Evolutionary conservation across 2,797 vertebrate genomes (phyloP).

Genomic region (Coccyzus lansbergi): DNA sequence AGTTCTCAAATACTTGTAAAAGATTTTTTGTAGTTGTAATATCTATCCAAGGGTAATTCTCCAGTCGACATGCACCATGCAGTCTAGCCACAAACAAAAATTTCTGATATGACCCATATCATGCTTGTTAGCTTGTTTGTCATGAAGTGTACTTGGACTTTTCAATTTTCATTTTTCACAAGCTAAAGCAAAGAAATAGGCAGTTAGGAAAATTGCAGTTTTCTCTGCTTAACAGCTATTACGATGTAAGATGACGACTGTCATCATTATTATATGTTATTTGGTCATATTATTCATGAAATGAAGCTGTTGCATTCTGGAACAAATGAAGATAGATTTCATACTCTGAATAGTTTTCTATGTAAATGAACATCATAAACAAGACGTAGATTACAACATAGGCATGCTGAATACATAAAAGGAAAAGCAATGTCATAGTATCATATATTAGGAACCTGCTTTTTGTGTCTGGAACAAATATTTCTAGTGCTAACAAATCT

Average conservation of each 20-base stretch:
- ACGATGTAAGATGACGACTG: background rate
- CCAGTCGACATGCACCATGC: background rate
- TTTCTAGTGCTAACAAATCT: constrained; percentile 54
- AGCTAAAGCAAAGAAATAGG: background rate
- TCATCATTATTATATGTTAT: background rate
- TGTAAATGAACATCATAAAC: constrained; percentile 23
- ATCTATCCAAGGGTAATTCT: background rate
- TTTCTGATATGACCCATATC: background rate
- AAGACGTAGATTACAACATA: constrained; percentile 15
- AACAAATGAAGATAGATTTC: constrained; percentile 55
- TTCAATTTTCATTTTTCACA: background rate
- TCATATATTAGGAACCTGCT: constrained; percentile 35
- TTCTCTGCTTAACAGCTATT: background rate
- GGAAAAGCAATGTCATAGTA: constrained; percentile 12
- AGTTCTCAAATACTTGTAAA: background rate
- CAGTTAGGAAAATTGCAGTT: background rate
- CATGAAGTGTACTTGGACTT: background rate
- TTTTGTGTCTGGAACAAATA: constrained; percentile 61
- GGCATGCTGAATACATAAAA: constrained; percentile 9
- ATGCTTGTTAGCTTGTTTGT: background rate
- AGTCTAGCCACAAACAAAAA: background rate
- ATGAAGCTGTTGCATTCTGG: constrained; percentile 4
- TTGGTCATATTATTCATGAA: constrained; percentile 27
- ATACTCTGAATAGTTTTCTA: background rate
- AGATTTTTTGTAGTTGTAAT: background rate